Percentiles rank a stretch among this genome's conserved stretches.
Conservation (phyloP, 2,113 vertebrate species). For the Peromyscus californicus region DNA sequence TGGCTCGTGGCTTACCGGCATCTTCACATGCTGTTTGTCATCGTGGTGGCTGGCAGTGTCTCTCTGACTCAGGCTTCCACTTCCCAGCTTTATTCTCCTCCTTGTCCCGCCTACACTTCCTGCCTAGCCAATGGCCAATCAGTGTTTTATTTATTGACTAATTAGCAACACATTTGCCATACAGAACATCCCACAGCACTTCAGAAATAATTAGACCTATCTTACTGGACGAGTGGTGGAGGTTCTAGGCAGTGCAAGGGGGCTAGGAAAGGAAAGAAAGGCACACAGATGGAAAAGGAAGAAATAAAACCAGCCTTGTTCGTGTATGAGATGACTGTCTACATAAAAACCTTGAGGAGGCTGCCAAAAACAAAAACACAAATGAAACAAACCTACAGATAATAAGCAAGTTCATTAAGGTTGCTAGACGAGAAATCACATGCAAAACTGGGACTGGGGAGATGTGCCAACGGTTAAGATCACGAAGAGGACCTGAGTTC, state of each 20-base stretch:
- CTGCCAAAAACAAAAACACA: not conserved
- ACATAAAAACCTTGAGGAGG: too few relatives aligned
- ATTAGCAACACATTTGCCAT: too few relatives aligned
- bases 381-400: not conserved
- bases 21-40: too few relatives aligned
- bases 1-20: too few relatives aligned
- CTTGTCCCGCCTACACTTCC: too few relatives aligned
- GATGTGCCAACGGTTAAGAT: not conserved
- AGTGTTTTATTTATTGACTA: too few relatives aligned
- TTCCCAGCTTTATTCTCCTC: too few relatives aligned
- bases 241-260: not conserved
- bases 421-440: not conserved
- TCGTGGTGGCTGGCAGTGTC: too few relatives aligned
- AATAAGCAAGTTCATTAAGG: not conserved
- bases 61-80: too few relatives aligned
- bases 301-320: not conserved
- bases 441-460: not conserved
- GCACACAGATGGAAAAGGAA: not conserved
- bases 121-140: too few relatives aligned
- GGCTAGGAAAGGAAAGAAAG: not conserved
- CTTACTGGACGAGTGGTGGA: not conserved
- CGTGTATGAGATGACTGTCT: too few relatives aligned
- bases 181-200: too few relatives aligned
- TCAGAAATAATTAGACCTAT: not conserved
- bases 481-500: not conserved